Percentiles rank a stretch among this genome's conserved stretches.
These are phyloP conservation scores for Tinea trinotella DNA, from an alignment of 2,888 invertebrate genomes.

Conservation along the genomic window DNA sequence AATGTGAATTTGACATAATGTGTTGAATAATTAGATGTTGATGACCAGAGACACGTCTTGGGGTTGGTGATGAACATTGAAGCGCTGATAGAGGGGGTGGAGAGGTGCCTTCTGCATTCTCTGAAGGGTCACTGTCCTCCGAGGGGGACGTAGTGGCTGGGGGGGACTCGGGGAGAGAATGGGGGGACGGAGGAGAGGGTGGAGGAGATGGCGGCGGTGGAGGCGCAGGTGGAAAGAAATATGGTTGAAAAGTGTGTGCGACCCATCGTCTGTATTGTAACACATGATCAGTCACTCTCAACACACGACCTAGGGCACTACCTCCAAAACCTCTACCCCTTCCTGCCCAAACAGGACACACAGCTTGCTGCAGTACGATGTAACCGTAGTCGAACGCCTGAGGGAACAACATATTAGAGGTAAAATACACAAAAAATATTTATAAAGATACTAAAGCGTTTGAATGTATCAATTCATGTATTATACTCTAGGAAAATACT, in stretches of 20 bases:
- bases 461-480: too few relatives aligned
- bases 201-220: constrained; percentile 11
- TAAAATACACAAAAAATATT: too few relatives aligned
- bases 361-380: constrained; percentile 84
- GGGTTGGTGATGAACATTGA: constrained; percentile 64
- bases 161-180: background rate
- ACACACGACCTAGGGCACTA: constrained; percentile 89
- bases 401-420: too few relatives aligned
- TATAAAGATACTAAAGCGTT: too few relatives aligned
- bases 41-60: constrained; percentile 62
- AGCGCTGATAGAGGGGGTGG: constrained; percentile 61
- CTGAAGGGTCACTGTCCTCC: background rate
- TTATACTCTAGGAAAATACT: too few relatives aligned
- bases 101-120: constrained; percentile 24
- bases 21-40: constrained; percentile 66
- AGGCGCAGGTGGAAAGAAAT: constrained; percentile 48
- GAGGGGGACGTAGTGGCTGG: constrained; percentile 22
- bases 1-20: constrained; percentile 64
- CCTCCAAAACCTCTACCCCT: constrained; percentile 46
- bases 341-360: constrained; percentile 57
- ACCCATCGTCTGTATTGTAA: constrained; percentile 73
- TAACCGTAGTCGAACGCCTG: constrained; percentile 98
- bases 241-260: constrained; percentile 57
- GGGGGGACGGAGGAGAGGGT: background rate
- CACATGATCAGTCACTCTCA: constrained; percentile 95